Base-by-base conservation (phyloP, 2,888 invertebrate species). In the Drosophila austrosaltans region DNA sequence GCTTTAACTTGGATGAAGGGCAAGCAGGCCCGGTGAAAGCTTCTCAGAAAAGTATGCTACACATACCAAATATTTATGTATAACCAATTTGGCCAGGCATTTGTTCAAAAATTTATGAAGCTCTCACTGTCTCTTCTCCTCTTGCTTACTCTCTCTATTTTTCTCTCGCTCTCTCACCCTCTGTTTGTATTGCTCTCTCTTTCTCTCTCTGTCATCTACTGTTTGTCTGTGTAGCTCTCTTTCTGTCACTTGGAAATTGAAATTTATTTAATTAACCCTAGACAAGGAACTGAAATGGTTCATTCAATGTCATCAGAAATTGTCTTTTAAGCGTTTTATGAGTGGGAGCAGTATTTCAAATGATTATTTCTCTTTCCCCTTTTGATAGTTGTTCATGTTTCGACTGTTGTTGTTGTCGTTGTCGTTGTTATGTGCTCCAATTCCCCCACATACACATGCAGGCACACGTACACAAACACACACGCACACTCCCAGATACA, bases 301-400 rank as follows among this genome's bases (percentile, higher is more conserved):
- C 53, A 20, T 60, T 40, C 48, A 63, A 58, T 63, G 78, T 63
- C 76, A 69, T 71, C 72, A 71, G 25, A 84, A 88, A 87, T 87
- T 76, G 80, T 77, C 74, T 72, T 78, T 79, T 89, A 89, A 89
- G 82, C 85, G 89, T 83, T 88, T 88, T 85, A 87, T 83, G 80
- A 82, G 77, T 68, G 78, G 65, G 76, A 48, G 66, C 83, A 83
- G 79, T 79, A 67, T 78, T 65, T 74, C 53, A 70, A 72, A 72
- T 72, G 70, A 70, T 72, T 72, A 72, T 72, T 63, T 66, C 66
- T 62, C 72, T 71, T 57, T 72, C 61, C 70, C 58, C 66, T 60
- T 32, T 48, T 3, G 32, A 12, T 44, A 28, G 60, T 59, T 71
- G 60, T 64, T 40, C 42, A 42, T 16, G 42, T 42, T 42, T 25